These are phyloP conservation scores for Gallinago media DNA, from an alignment of 2,113 vertebrate genomes.

Conservation along the genomic window DNA sequence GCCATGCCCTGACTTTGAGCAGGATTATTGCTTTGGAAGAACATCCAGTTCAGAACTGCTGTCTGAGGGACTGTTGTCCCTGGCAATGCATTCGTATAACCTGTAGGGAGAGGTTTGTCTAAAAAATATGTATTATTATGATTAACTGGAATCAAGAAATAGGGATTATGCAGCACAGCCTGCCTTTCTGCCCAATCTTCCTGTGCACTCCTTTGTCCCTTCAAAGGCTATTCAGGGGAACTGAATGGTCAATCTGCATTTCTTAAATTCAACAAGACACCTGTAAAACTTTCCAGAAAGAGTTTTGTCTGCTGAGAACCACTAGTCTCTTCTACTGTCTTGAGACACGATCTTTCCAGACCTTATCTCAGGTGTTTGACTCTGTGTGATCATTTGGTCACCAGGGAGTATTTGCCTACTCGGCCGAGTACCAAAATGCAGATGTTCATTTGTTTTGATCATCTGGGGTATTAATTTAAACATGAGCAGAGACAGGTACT, in stretches of 20 bases:
- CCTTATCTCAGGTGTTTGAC: background rate
- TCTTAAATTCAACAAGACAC: background rate
- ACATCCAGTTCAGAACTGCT: background rate
- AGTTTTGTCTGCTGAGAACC: background rate
- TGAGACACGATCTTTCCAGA: background rate
- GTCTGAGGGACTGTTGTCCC: background rate
- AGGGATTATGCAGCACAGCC: background rate
- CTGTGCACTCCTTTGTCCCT: background rate
- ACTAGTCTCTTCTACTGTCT: background rate
- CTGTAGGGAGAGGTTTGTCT: background rate
- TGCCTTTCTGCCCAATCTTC: background rate
- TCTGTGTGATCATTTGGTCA: background rate
- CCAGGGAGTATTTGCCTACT: background rate
- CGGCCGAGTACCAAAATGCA: background rate
- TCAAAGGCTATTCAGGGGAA: background rate
- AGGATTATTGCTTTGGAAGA: background rate
- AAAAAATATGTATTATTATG: rapidly evolving
- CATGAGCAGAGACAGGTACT: background rate
- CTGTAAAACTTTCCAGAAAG: background rate
- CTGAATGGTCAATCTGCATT: background rate
- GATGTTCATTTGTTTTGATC: background rate
- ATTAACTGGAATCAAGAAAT: background rate
- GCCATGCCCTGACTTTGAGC: background rate
- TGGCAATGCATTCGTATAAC: background rate
- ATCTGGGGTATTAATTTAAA: background rate